phyloP scores from a whole-genome alignment of 2,113 vertebrate species.

The Heptranchias perlo region DNA sequence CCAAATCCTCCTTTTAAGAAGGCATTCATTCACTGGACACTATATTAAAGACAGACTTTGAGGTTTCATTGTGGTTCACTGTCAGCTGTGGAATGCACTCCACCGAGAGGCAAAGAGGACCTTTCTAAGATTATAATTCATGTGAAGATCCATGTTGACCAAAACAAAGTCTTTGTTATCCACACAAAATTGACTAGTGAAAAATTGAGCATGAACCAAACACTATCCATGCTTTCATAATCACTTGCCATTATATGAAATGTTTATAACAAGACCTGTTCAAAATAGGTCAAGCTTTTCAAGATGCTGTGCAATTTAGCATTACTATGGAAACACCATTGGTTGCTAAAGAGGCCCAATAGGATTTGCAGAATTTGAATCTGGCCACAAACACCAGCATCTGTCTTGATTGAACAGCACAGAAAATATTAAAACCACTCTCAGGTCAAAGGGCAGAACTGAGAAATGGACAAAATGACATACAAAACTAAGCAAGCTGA shows the following conservation, averaged over 20 bases:
- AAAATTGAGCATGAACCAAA: neutral
- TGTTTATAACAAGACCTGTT: neutral
- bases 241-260: neutral
- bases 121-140: neutral
- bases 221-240: neutral
- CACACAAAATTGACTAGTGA: neutral
- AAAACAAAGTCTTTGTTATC: neutral
- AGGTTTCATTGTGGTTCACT: neutral
- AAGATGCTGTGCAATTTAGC: neutral
- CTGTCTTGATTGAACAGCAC: neutral
- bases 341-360: neutral
- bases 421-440: neutral
- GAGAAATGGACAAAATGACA: neutral
- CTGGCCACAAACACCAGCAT: neutral
- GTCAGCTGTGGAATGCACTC: neutral
- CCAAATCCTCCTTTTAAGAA: neutral
- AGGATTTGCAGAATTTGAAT: neutral
- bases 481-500: too few species aligned
- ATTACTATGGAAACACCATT: neutral
- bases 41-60: neutral
- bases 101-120: neutral
- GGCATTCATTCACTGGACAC: neutral
- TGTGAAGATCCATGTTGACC: neutral
- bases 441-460: neutral
- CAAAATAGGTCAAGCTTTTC: neutral